Evolutionary conservation across 2,888 invertebrate species (phyloP).

Genomic region (Dryococelus australis): DNA sequence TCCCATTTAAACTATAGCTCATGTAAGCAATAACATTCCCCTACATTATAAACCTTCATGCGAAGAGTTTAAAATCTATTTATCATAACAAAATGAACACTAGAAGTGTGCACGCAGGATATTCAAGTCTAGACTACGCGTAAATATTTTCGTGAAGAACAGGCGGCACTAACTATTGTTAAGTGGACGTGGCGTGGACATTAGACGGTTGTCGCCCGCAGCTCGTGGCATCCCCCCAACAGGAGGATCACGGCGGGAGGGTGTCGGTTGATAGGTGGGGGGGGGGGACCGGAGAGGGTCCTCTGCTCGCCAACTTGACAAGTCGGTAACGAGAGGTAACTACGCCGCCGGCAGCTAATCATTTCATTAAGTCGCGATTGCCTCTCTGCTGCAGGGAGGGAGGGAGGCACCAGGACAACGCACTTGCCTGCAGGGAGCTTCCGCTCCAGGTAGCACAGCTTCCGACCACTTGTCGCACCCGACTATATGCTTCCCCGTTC

Average conservation of each 20-base stretch:
- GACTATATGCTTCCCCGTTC: no score
- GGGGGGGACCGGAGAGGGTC: background rate
- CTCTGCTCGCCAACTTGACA: background rate
- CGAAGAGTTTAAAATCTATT: no score
- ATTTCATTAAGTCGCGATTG: conserved; percentile 16
- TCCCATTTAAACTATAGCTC: no score
- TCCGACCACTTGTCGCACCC: no score
- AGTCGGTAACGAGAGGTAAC: conserved; percentile 1
- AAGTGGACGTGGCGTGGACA: background rate
- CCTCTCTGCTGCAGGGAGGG: background rate
- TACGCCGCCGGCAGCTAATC: conserved; percentile 8
- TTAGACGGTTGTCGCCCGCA: background rate
- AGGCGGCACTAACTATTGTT: no score
- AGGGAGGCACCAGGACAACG: background rate
- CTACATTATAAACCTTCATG: no score
- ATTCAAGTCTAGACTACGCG: no score
- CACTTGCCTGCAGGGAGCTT: background rate
- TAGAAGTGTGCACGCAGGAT: no score
- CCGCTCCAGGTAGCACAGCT: background rate
- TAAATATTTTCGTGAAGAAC: no score
- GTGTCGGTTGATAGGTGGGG: background rate
- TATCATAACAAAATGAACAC: no score
- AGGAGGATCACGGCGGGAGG: background rate
- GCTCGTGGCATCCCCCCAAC: background rate
- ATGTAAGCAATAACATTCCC: no score